These are phyloP conservation scores for Conus betulinus DNA, from an alignment of 1,140 invertebrate species.

Conservation along the genomic window DNA sequence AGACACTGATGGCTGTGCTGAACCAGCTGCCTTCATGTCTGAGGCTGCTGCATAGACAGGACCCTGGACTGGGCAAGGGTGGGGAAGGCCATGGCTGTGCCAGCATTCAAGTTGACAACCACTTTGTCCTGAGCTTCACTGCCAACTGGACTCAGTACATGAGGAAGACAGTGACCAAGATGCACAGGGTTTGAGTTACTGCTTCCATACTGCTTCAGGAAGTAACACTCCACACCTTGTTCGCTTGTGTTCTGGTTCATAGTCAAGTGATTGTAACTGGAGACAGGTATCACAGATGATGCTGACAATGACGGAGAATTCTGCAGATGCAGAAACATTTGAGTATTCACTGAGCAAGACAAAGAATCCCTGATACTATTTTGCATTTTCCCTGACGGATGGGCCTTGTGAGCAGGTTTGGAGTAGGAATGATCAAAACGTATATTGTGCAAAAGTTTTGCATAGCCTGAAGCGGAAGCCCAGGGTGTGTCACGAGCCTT, in stretches of 20 bases:
- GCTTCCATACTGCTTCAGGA: background rate
- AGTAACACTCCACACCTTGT: background rate
- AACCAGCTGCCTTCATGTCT: background rate
- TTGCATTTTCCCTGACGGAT: background rate
- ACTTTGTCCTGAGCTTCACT: background rate
- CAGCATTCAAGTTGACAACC: background rate
- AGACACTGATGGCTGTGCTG: background rate
- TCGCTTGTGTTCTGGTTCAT: background rate
- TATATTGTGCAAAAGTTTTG: conserved; percentile 25
- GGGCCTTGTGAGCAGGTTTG: background rate
- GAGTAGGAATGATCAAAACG: conserved; percentile 26
- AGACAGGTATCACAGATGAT: conserved; percentile 12
- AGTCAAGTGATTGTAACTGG: background rate
- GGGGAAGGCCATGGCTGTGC: background rate
- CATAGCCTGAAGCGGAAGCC: conserved; percentile 14
- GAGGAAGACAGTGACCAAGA: background rate
- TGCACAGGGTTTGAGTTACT: background rate
- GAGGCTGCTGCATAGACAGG: background rate
- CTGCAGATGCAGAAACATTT: background rate
- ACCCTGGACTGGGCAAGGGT: background rate
- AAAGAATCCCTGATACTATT: background rate
- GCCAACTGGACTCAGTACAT: background rate
- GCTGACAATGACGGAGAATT: background rate
- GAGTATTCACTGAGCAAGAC: background rate
- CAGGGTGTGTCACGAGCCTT: background rate